phyloP scores from a whole-genome alignment of 2,113 vertebrate genomes.

The Garra rufa region DNA sequence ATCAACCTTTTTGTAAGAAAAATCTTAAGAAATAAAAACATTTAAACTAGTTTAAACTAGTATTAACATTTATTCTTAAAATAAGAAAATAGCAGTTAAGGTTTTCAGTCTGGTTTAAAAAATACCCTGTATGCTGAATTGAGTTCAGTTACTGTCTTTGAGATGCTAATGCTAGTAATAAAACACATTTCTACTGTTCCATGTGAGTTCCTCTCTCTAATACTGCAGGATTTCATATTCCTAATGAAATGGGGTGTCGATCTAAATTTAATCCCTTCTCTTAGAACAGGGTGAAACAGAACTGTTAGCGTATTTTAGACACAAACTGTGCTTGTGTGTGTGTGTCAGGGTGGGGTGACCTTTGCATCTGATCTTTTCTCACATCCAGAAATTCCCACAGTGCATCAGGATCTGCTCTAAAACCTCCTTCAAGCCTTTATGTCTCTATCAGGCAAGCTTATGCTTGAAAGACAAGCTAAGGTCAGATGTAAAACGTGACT shows the following conservation, averaged over 20 bases:
- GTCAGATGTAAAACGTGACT: slow-evolving; percentile 2
- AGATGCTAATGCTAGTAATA: slow-evolving; percentile 16
- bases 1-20: no score
- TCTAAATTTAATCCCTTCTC: not conserved
- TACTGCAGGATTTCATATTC: slow-evolving; percentile 9
- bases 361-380: slow-evolving; percentile 20
- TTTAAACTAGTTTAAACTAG: no score
- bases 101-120: not conserved
- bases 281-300: slow-evolving; percentile 2
- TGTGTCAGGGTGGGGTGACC: slow-evolving; percentile 5
- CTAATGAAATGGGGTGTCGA: not conserved
- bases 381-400: slow-evolving; percentile 26
- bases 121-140: not conserved
- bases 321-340: not conserved
- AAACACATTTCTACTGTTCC: not conserved
- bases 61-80: no score
- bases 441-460: not conserved
- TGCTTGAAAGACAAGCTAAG: not conserved
- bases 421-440: not conserved
- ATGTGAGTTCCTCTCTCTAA: not conserved
- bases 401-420: not conserved
- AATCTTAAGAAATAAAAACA: no score
- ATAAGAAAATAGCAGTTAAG: no score
- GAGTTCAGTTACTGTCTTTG: not conserved
- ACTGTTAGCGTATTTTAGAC: not conserved